These are phyloP conservation scores for Eledona agricola DNA, from an alignment of 2,888 invertebrate genomes.

Conservation along the genomic window DNA sequence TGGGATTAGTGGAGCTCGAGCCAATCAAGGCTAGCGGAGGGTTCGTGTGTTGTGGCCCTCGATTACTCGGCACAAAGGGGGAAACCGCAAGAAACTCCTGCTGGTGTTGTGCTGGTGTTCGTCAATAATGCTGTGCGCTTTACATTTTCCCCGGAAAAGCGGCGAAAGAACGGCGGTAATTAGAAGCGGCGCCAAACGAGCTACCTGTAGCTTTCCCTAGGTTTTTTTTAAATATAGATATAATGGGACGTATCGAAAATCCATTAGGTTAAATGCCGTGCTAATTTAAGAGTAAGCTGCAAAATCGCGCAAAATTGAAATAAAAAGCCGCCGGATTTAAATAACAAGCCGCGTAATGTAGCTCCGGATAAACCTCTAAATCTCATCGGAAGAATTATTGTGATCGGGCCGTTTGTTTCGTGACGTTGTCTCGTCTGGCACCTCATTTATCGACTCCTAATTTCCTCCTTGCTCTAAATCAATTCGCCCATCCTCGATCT, in stretches of 20 bases:
- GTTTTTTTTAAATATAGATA: slow-evolving; percentile 48
- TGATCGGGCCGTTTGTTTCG: slow-evolving; percentile 42
- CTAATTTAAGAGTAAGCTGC: slow-evolving; percentile 61
- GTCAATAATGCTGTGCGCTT: slow-evolving; percentile 19
- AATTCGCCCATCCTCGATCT: slow-evolving; percentile 56
- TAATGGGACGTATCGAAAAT: slow-evolving; percentile 57
- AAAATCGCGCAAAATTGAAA: slow-evolving; percentile 60
- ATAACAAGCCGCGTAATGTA: slow-evolving; percentile 57
- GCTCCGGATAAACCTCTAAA: slow-evolving; percentile 52
- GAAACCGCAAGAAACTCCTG: slow-evolving; percentile 45
- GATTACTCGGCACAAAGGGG: slow-evolving; percentile 43
- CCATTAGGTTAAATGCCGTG: slow-evolving; percentile 60
- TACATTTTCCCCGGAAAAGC: slow-evolving; percentile 8
- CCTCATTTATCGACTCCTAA: slow-evolving; percentile 46
- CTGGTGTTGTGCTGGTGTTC: slow-evolving; percentile 18
- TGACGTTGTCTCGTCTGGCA: slow-evolving; percentile 43
- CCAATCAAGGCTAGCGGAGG: slow-evolving; percentile 68
- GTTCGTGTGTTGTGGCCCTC: slow-evolving; percentile 47
- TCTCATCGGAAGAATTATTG: slow-evolving; percentile 46
- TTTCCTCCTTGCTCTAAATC: slow-evolving; percentile 52
- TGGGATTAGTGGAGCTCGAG: slow-evolving; percentile 76
- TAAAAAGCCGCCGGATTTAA: slow-evolving; percentile 60
- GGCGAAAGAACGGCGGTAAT: slow-evolving; percentile 12
- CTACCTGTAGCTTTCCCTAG: slow-evolving; percentile 46
- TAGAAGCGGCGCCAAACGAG: slow-evolving; percentile 38